Evolutionary conservation across 1,140 invertebrate species (phyloP), one percentile per base, ranked within the genome.

Genomic region (Eufriesea mexicana): DNA sequence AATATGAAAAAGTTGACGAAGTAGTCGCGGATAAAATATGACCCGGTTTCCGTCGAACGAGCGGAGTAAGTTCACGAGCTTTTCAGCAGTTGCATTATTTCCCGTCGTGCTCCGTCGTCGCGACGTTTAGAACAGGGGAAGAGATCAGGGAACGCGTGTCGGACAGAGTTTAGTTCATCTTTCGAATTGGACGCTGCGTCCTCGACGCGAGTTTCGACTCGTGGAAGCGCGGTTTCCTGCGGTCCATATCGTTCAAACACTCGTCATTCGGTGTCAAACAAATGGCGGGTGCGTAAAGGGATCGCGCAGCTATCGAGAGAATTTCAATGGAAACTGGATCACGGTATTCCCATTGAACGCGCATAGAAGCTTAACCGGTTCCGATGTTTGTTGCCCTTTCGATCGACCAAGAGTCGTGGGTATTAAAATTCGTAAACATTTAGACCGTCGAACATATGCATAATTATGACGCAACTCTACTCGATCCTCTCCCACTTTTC

Each of bases 1-100:
- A 72, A 28, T 72, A 72, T 35, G 42, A 72, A 35, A 72, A 72
- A 72, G 51, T 72, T 42, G 49, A 72, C n/a, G 51, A 72, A 72
- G 70, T 42, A n/a, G 35, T n/a, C 12, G 23, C 4, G 54, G 8
- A 35, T 5, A 35, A 74, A 74, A 74, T 59, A n/a, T 74, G 71
- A 74, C 71, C 71, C 55, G 35, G 54, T 74, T 74, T 74, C 23
- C 12, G 16, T 1, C 9, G 71, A 59, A 73, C 23, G 54, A 59
- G 14, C 16, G 54, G 16, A 25, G n/a, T 45, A 59, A 74, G 55
- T 74, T 59, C 4, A 25, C 14, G 8, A 59, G 54, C 6, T 55
- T 74, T 74, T 45, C 47, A 70, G 5, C 47, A n/a, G 35, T 59
- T 35, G 54, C 23, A 47, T 74, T 74, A 74, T 74, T 74, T 42